Evolutionary conservation across 2,888 invertebrate species (phyloP), one percentile per base, ranked within the genome.

Genomic region (Epiblema foenella): DNA sequence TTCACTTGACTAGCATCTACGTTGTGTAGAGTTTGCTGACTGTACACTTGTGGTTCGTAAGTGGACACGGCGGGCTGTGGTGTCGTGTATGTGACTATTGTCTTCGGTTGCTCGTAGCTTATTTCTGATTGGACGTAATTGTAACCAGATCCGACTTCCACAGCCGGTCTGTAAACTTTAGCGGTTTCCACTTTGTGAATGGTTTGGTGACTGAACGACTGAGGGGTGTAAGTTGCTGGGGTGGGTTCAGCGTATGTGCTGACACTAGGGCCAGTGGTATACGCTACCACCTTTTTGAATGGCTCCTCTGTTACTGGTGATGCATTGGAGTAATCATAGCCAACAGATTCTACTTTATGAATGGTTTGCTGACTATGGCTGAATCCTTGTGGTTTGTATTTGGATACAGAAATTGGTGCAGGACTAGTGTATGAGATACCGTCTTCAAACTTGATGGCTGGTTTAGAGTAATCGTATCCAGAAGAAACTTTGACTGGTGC

Each of bases 261-360:
- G 1, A 83, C 75, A 33, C 84, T 76, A 4, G 89, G 83, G 7
- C 91, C 91, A 62, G 92, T 92, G 4, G 93, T 92, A 68, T 93
- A 93, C 46, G 93, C 92, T 20, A 90, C 85, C 1, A 89, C 54
- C 78, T 89, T 92, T 74, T 86, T 91, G 63, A 93, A 89, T 20
- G 91, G 91, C 69, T 85, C 85, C 78, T 93, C 93, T 66, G 83
- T 81, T 2, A 90, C 85, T 20, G 92, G 90, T 1, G 79, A 81
- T 33, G 85, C 84, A 3, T 85, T 85, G 8, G 89, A 84, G 64
- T 91, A 90, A 67, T 88, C 85, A 56, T 83, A 88, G 29, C 88
- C 86, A 18, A 76, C 82, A 3, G 88, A 82, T 70, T 84, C 85
- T 11, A 85, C 77, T 59, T 87, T 85, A 62, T 92, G 90, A 2